Conservation (phyloP, 2,797 vertebrate genomes). For the Lutjanus argentimaculatus region DNA sequence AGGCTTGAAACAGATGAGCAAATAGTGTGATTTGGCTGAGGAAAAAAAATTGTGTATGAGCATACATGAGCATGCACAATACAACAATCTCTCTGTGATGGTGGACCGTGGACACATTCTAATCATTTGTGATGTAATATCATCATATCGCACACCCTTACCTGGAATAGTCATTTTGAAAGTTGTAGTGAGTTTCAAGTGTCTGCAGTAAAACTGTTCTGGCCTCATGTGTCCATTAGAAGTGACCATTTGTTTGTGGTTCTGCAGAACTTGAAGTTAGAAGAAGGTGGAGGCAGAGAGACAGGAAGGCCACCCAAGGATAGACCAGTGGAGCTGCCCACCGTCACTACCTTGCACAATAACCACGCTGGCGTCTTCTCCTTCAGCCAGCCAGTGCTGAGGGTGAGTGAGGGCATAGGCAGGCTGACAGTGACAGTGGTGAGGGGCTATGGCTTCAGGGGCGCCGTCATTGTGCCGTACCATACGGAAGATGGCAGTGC, state of each 20-base stretch:
- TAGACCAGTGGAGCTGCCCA: conserved; percentile 92
- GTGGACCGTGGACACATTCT: no score
- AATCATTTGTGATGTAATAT: no score
- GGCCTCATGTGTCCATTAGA: neutral
- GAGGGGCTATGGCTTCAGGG: conserved; percentile 92
- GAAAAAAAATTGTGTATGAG: no score
- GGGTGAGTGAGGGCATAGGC: conserved; percentile 94
- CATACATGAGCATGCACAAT: no score
- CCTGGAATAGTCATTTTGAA: neutral
- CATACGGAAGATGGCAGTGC: conserved; percentile 92
- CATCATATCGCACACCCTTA: no score
- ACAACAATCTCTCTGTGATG: no score
- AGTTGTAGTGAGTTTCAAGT: neutral
- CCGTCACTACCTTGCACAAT: conserved; percentile 95
- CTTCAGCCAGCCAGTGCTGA: conserved; percentile 89
- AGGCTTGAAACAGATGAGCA: no score
- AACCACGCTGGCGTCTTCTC: conserved; percentile 97
- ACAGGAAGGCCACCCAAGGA: conserved; percentile 86
- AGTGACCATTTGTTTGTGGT: conserved; percentile 91
- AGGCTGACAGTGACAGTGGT: conserved; percentile 90
- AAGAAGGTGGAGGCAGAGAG: conserved; percentile 88
- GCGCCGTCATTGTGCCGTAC: conserved; percentile 92
- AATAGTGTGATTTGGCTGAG: no score
- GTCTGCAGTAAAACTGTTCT: conserved; percentile 1
- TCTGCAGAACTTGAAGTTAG: conserved; percentile 92